Conservation (phyloP, 2,888 invertebrate species). For the Hypomecis punctinalis region DNA sequence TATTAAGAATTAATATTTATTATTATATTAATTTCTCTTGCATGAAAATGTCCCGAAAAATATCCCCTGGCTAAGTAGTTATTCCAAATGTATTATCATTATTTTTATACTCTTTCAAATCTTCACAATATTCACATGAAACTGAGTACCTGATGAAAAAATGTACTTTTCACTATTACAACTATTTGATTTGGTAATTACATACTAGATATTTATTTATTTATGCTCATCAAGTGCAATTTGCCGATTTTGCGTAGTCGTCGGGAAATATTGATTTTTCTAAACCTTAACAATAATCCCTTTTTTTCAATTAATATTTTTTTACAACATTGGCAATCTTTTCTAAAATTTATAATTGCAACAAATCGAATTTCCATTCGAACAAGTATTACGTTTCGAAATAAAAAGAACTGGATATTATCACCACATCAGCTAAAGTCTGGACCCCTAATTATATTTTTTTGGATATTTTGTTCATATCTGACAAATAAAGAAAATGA, state of each 20-base stretch:
- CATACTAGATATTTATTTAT: neutral
- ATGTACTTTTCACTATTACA: constrained; percentile 4
- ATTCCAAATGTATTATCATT: neutral
- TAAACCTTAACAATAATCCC: no score
- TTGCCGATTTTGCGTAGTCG: constrained; percentile 1
- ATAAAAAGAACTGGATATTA: no score
- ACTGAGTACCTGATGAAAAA: neutral
- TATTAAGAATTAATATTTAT: neutral
- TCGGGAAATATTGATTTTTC: neutral
- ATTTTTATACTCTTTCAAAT: neutral
- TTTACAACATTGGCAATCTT: no score
- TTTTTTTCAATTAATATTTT: no score
- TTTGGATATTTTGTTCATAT: no score
- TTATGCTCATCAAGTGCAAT: neutral
- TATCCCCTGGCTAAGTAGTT: neutral
- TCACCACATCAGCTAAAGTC: no score
- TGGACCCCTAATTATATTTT: no score
- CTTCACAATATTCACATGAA: constrained; percentile 8
- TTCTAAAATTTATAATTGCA: no score
- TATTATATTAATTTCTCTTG: neutral
- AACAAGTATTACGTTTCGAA: no score
- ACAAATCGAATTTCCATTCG: no score
- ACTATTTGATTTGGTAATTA: constrained; percentile 22
- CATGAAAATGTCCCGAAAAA: neutral
- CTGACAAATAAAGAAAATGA: no score